Base-by-base conservation (phyloP, 1,140 invertebrate genomes). In the Telenomus remus region DNA sequence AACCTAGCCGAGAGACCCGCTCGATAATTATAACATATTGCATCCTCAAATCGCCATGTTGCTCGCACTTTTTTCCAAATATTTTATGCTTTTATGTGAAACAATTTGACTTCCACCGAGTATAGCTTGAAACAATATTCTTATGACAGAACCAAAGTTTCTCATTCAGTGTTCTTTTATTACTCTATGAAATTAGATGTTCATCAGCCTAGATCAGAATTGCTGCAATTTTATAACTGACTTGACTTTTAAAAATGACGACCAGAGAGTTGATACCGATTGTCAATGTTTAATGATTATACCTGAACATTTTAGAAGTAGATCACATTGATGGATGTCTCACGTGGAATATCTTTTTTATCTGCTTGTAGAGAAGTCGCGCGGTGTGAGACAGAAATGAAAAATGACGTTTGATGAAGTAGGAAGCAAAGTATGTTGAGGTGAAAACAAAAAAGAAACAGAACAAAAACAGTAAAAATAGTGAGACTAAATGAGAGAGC, bases 21-120 rank as follows among this genome's bases (percentile, higher is more conserved):
- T 48, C 68, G 56, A 51, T 63, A 76, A 76, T n/a, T n/a, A n/a
- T 76, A 68, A 75, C 60, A 76, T 70, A 27, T 66, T 76, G 66
- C 74, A 76, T 71, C 66, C 73, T 76, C 60, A 70, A 61, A 54
- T 69, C 73, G 69, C 54, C 76, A 71, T 68, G 69, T 72, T 72
- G 75, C 63, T 77, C 69, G 66, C 65, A 76, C 73, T 61, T 70
- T 64, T 65, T 69, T 68, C 64, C 69, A 66, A 60, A 60, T 54
- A 54, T 76, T 59, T 66, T 69, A 46, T 70, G 73, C 73, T 76
- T 76, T 64, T 59, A 70, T 76, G 65, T 75, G 19, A 51, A 42
- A 27, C 19, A 27, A 27, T 27, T 27, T 27, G 19, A 27, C 19
- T 27, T 27, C 19, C 19, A 27, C 19, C 19, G 19, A 27, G 19